Conservation (phyloP, 2,888 invertebrate species). For the Archips xylosteana region DNA sequence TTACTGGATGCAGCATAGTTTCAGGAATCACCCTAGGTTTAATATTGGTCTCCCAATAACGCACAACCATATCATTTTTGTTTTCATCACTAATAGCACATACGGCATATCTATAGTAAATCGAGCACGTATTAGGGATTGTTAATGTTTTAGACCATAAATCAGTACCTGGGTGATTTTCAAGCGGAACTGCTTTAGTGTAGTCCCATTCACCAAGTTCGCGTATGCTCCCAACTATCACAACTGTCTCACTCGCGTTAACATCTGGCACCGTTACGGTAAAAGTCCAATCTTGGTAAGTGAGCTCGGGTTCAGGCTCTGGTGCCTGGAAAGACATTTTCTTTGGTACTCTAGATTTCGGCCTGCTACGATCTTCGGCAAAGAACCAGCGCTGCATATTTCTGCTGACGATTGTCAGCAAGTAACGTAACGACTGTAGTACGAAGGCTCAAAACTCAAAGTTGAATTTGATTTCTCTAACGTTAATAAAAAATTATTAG, state of each 20-base stretch:
- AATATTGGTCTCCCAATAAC: conserved; percentile 93
- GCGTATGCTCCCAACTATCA: conserved; percentile 88
- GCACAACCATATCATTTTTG: conserved; percentile 84
- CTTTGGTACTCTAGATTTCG: conserved; percentile 59
- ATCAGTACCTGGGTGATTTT: conserved; percentile 72
- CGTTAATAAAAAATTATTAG: background rate
- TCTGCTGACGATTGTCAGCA: conserved; percentile 24
- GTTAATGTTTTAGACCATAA: conserved; percentile 88
- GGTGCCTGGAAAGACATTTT: conserved; percentile 63
- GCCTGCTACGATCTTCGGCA: conserved; percentile 80
- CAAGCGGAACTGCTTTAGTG: conserved; percentile 85
- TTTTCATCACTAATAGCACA: conserved; percentile 88
- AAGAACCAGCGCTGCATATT: conserved; percentile 89
- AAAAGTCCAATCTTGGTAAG: conserved; percentile 71
- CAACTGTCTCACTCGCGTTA: conserved; percentile 87
- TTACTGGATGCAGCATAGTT: conserved; percentile 72
- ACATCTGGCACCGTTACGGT: conserved; percentile 83
- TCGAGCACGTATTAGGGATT: conserved; percentile 88
- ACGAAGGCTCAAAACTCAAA: background rate
- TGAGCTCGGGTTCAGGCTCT: conserved; percentile 55
- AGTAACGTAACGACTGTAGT: conserved; percentile 1
- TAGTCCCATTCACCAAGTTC: conserved; percentile 91
- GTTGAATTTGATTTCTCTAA: background rate
- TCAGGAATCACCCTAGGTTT: conserved; percentile 87
- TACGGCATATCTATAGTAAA: conserved; percentile 92